Conservation (phyloP, 2,888 invertebrate species). For the Psococerastis gibbosa region DNA sequence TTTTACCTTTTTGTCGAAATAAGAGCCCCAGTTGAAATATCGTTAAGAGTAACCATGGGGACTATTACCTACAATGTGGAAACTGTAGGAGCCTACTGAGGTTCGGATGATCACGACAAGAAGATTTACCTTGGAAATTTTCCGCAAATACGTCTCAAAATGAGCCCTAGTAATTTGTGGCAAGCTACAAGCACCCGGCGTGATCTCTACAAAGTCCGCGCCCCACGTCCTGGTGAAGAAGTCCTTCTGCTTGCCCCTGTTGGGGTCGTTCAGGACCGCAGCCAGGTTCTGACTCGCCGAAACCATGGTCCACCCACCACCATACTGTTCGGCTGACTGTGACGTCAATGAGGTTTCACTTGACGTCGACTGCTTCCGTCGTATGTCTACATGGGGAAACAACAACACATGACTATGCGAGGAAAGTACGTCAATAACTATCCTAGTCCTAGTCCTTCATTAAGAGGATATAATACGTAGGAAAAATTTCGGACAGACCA, state of each 20-base stretch:
- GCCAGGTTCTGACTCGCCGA: slow-evolving; percentile 87
- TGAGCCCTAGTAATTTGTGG: slow-evolving; percentile 66
- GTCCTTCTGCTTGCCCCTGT: slow-evolving; percentile 62
- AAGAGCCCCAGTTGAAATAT: too few species aligned
- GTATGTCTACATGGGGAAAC: too few species aligned
- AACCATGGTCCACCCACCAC: slow-evolving; percentile 57
- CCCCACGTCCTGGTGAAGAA: slow-evolving; percentile 98
- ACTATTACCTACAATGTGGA: too few species aligned
- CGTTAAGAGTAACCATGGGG: too few species aligned
- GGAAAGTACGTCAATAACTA: too few species aligned
- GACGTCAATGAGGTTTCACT: slow-evolving; percentile 12
- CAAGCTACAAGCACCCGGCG: slow-evolving; percentile 38
- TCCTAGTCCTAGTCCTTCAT: too few species aligned
- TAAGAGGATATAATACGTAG: too few species aligned
- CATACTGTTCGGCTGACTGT: slow-evolving; percentile 12
- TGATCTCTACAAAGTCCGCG: slow-evolving; percentile 73
- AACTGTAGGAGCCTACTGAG: too few species aligned
- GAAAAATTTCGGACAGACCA: too few species aligned
- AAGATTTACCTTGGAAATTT: slow-evolving; percentile 36
- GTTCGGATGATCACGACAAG: too few species aligned
- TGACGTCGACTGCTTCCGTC: slow-evolving; percentile 13
- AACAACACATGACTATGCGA: too few species aligned
- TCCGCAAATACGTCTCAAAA: slow-evolving; percentile 73
- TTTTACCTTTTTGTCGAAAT: too few species aligned
- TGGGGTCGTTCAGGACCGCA: slow-evolving; percentile 89